Conservation (phyloP, 2,797 vertebrate species). For the Heteromormyrus szaboi region DNA sequence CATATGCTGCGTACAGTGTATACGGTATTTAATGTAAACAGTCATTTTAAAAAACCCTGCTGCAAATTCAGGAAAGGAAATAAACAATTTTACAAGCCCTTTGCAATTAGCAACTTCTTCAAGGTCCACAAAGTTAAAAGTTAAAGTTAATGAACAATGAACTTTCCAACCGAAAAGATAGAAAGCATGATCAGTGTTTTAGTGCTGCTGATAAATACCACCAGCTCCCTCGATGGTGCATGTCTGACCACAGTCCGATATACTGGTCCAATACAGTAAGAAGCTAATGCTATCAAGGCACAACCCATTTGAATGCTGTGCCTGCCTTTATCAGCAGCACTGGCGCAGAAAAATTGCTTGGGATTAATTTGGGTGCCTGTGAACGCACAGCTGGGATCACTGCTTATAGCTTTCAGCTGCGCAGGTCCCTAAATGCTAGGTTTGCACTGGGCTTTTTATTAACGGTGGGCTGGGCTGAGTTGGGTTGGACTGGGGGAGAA, state of each 20-base stretch:
- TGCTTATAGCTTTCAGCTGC: constrained; percentile 52
- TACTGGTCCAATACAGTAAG: constrained; percentile 53
- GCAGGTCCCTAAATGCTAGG: constrained; percentile 45
- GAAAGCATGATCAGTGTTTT: constrained; percentile 16
- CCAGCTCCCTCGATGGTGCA: constrained; percentile 43
- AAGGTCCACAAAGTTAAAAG: neutral
- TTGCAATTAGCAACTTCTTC: neutral
- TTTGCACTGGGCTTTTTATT: constrained; percentile 46
- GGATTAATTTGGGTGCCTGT: constrained; percentile 62
- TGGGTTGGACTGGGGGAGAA: constrained; percentile 29
- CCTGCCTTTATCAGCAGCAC: constrained; percentile 62
- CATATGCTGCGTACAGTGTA: neutral
- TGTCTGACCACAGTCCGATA: constrained; percentile 56
- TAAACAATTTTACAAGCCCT: neutral
- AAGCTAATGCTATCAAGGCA: constrained; percentile 60
- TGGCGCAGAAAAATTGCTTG: constrained; percentile 63
- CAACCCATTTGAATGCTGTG: constrained; percentile 56
- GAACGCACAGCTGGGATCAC: constrained; percentile 60
- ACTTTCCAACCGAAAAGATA: neutral
- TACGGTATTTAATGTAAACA: neutral
- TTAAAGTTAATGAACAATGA: neutral
- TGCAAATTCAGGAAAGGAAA: neutral
- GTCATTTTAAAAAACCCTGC: neutral
- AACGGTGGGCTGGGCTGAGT: constrained; percentile 49
- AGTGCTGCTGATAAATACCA: constrained; percentile 28